phyloP scores from a whole-genome alignment of 2,797 vertebrate species.

The Crenichthys baileyi region DNA sequence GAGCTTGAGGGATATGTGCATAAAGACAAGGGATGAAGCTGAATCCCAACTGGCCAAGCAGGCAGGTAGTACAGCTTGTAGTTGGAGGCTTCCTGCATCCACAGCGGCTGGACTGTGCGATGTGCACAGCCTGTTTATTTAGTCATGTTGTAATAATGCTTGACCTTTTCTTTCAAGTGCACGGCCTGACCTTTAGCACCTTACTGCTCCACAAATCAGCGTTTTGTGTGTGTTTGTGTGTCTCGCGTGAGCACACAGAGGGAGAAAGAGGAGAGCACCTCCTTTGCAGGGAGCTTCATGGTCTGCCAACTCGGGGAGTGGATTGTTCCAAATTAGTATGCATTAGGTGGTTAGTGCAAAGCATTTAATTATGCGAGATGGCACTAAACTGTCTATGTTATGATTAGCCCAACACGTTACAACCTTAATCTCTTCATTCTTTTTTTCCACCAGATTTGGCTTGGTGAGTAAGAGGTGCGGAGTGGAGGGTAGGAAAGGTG shows the following conservation, averaged over 20 bases:
- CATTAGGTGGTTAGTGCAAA: constrained; percentile 81
- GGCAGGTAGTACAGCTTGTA: constrained; percentile 49
- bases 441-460: constrained; percentile 28
- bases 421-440: constrained; percentile 70
- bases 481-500: constrained; percentile 12
- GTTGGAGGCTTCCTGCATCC: constrained; percentile 39
- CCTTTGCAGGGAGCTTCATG: constrained; percentile 73
- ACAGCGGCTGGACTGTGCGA: constrained; percentile 45
- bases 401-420: constrained; percentile 82
- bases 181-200: constrained; percentile 78
- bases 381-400: constrained; percentile 83
- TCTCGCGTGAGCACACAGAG: constrained; percentile 20
- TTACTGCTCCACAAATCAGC: constrained; percentile 56
- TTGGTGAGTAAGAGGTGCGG: constrained; percentile 36
- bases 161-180: constrained; percentile 83
- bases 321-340: constrained; percentile 84
- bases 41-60: constrained; percentile 56
- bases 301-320: constrained; percentile 75
- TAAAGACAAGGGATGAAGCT: constrained; percentile 74
- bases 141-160: constrained; percentile 84
- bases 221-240: constrained; percentile 24
- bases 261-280: constrained; percentile 52
- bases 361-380: constrained; percentile 85
- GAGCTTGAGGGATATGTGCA: constrained; percentile 73
- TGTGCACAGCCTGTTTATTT: constrained; percentile 77